Conservation (phyloP, 1,140 invertebrate genomes). For the Euborellia annulipes region DNA sequence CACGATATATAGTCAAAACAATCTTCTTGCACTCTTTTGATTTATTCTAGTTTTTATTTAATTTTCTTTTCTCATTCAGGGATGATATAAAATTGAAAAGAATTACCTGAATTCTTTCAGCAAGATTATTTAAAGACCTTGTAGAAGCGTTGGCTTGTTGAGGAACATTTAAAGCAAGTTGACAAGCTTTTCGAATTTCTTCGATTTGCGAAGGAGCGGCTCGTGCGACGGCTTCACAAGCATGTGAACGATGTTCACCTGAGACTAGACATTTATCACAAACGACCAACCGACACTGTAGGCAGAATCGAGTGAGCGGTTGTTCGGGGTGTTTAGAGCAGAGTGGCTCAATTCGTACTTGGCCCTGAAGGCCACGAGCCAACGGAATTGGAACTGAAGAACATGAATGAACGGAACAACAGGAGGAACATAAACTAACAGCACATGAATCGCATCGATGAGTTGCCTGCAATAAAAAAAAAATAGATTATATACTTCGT, state of each 20-base stretch:
- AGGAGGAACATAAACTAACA: too few species aligned
- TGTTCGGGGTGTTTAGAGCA: too few species aligned
- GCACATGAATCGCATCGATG: not conserved
- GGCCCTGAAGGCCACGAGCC: too few species aligned
- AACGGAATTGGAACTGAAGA: too few species aligned
- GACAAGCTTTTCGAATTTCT: conserved; percentile 18
- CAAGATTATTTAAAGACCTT: conserved; percentile 21
- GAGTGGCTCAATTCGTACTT: too few species aligned
- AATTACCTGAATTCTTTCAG: conserved; percentile 12
- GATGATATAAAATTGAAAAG: conserved; percentile 7
- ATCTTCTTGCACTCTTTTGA: too few species aligned
- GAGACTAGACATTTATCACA: conserved; percentile 19
- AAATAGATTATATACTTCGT: too few species aligned
- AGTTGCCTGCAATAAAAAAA: not conserved
- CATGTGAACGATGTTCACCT: conserved; percentile 25
- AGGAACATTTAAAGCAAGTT: conserved; percentile 20
- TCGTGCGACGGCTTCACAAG: conserved; percentile 23
- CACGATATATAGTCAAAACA: too few species aligned
- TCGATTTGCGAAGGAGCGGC: conserved; percentile 21
- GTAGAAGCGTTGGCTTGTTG: conserved; percentile 15
- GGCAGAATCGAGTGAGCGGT: too few species aligned
- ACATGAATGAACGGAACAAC: too few species aligned
- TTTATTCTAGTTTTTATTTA: too few species aligned
- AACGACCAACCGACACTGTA: too few species aligned
- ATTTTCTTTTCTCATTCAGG: not conserved